These are phyloP conservation scores for Lycocerus yunnanus DNA, from an alignment of 2,888 invertebrate species.

Conservation along the genomic window DNA sequence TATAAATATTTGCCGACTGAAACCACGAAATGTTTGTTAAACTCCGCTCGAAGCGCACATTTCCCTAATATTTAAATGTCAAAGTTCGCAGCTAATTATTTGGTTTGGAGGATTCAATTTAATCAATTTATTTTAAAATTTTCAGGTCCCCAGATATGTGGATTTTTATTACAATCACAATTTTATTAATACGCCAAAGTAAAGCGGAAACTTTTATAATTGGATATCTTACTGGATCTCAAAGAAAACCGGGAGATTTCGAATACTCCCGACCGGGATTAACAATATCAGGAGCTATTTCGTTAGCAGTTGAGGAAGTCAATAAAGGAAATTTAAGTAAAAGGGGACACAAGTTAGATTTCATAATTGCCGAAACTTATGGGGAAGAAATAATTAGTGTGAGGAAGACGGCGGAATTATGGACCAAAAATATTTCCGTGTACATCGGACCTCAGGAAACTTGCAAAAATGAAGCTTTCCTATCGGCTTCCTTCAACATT, in stretches of 20 bases:
- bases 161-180: slow-evolving; percentile 8
- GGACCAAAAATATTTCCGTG: slow-evolving; percentile 82
- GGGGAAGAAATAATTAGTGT: slow-evolving; percentile 89
- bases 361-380: slow-evolving; percentile 86
- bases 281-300: slow-evolving; percentile 81
- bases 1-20: neutral
- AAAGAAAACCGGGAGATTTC: slow-evolving; percentile 74
- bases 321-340: slow-evolving; percentile 59
- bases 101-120: neutral
- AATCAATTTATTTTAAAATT: neutral
- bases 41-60: neutral
- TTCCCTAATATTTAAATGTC: neutral
- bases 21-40: neutral
- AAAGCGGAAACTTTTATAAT: slow-evolving; percentile 68
- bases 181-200: slow-evolving; percentile 9
- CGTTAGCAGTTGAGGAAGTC: slow-evolving; percentile 83
- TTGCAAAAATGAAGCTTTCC: slow-evolving; percentile 89
- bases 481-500: slow-evolving; percentile 92
- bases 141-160: slow-evolving; percentile 8
- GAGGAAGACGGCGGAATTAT: slow-evolving; percentile 79
- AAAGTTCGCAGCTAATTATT: neutral
- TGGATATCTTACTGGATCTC: slow-evolving; percentile 86
- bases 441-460: slow-evolving; percentile 92
- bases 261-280: slow-evolving; percentile 80
- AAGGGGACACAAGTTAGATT: slow-evolving; percentile 75